A percentile compares a stretch with the other conserved stretches of the same genome.
phyloP scores from a whole-genome alignment of 2,888 invertebrate species.

The Eurytoma adleriae region DNA sequence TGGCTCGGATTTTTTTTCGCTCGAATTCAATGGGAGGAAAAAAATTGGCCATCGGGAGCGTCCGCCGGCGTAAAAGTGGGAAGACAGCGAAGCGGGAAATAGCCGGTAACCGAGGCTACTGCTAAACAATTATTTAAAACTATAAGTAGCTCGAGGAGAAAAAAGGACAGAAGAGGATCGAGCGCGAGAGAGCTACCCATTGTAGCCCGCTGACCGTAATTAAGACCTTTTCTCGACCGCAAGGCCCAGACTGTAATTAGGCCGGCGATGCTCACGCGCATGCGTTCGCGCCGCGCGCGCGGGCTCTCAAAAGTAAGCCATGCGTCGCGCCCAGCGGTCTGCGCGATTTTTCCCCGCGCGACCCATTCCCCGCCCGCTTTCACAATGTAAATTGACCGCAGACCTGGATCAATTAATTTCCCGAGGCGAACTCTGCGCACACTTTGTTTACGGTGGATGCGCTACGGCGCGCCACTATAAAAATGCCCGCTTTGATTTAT shows the following conservation, averaged over 20 bases:
- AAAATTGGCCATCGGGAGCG: too few relatives aligned
- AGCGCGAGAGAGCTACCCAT: slow-evolving; percentile 52
- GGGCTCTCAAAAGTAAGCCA: slow-evolving; percentile 43
- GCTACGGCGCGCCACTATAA: too few relatives aligned
- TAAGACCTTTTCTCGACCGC: slow-evolving; percentile 64
- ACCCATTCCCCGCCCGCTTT: slow-evolving; percentile 22
- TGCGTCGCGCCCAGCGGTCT: slow-evolving; percentile 45
- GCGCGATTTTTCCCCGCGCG: slow-evolving; percentile 27
- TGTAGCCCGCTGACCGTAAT: slow-evolving; percentile 59
- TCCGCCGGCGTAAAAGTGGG: too few relatives aligned
- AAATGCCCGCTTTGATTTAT: too few relatives aligned
- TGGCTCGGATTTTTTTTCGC: too few relatives aligned
- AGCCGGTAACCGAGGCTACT: neutral
- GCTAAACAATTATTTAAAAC: slow-evolving; percentile 46
- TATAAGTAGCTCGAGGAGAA: slow-evolving; percentile 42
- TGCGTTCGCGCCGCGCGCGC: slow-evolving; percentile 15
- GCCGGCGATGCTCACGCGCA: slow-evolving; percentile 59
- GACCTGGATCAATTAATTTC: slow-evolving; percentile 32
- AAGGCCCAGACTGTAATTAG: slow-evolving; percentile 61
- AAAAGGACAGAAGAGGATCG: slow-evolving; percentile 1
- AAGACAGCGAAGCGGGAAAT: neutral
- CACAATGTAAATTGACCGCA: slow-evolving; percentile 38
- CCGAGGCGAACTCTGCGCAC: too few relatives aligned
- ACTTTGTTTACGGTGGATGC: too few relatives aligned
- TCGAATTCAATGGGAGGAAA: too few relatives aligned